Evolutionary conservation across 2,797 vertebrate species (phyloP).

Genomic region (Okamejei kenojei): DNA sequence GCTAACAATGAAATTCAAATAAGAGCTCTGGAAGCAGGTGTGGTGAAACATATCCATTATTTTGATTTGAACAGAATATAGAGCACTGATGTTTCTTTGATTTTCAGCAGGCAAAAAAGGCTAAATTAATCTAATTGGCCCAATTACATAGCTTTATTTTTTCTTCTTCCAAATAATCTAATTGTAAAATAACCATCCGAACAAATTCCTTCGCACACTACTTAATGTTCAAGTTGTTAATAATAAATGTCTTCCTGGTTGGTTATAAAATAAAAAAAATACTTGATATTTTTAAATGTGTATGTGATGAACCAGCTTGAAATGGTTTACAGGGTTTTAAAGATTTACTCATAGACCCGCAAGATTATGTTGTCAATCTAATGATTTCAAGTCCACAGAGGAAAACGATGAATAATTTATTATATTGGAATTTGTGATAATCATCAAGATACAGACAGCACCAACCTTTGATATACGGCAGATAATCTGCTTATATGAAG

Average conservation of each 20-base stretch:
- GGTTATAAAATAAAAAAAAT: background rate
- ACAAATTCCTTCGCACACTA: background rate
- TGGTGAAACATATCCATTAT: background rate
- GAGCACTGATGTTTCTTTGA: background rate
- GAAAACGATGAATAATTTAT: constrained; percentile 21
- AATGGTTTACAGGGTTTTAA: background rate
- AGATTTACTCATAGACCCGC: background rate
- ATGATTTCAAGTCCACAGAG: constrained; percentile 2
- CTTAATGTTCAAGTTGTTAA: background rate
- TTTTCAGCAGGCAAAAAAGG: background rate
- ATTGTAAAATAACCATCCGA: background rate
- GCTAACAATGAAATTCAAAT: background rate
- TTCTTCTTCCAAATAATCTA: background rate
- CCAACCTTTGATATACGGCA: background rate
- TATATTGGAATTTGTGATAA: background rate
- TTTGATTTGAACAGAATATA: background rate
- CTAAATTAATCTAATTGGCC: background rate
- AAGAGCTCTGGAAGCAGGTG: background rate
- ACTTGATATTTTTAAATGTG: background rate
- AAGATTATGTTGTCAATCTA: background rate
- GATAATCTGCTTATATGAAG: background rate
- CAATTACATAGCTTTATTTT: background rate
- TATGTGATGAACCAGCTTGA: too few relatives aligned
- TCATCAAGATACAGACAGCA: background rate
- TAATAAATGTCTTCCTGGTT: background rate